These are phyloP conservation scores for Eublepharis macularius DNA, from an alignment of 2,113 vertebrate genomes.

Conservation along the genomic window DNA sequence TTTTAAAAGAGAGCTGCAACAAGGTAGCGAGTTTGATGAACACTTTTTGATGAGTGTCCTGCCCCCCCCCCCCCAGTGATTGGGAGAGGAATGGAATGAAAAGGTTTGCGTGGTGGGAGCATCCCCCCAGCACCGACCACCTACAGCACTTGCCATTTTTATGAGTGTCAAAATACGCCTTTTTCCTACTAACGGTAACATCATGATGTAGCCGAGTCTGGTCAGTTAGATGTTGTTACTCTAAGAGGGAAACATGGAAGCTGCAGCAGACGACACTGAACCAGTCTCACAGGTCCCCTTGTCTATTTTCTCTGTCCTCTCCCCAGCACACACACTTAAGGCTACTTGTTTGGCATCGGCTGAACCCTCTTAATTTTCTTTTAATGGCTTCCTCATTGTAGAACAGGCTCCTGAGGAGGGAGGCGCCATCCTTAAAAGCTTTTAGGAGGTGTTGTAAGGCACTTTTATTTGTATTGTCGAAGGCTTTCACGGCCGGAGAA, in stretches of 20 bases:
- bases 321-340: too few relatives aligned
- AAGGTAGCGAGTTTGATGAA: neutral
- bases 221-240: neutral
- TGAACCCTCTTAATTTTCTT: too few relatives aligned
- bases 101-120: neutral
- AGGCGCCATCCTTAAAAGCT: too few relatives aligned
- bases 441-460: too few relatives aligned
- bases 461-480: too few relatives aligned
- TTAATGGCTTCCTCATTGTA: too few relatives aligned
- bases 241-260: neutral
- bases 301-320: too few relatives aligned
- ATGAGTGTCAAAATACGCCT: too few relatives aligned
- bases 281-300: too few relatives aligned
- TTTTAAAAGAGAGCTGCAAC: neutral
- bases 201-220: neutral
- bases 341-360: too few relatives aligned
- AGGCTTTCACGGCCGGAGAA: too few relatives aligned
- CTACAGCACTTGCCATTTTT: neutral
- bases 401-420: too few relatives aligned
- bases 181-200: neutral
- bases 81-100: neutral
- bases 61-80: neutral
- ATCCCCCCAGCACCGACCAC: neutral
- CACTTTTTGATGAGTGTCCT: neutral
- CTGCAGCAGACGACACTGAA: neutral